Evolutionary conservation across 2,113 vertebrate species (phyloP).

Genomic region (Gadus chalcogrammus): DNA sequence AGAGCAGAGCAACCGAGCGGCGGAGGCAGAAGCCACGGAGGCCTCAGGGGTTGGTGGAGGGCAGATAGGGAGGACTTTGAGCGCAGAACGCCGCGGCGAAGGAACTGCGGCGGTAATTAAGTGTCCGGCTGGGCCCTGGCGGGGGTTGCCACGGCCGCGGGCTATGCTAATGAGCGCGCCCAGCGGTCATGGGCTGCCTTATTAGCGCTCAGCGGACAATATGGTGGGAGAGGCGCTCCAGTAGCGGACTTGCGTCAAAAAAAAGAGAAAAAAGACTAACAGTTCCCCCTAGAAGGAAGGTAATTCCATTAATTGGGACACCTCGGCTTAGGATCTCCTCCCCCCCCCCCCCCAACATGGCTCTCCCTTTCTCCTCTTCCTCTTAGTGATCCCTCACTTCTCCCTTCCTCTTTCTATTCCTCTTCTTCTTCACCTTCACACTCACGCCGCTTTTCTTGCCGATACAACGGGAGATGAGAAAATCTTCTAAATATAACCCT

Average conservation of each 20-base stretch:
- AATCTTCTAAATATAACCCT: slow-evolving; percentile 34
- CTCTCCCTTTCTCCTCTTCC: slow-evolving; percentile 16
- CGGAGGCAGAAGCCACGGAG: slow-evolving; percentile 31
- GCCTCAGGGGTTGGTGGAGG: slow-evolving; percentile 43
- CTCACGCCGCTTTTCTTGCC: neutral
- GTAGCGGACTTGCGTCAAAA: slow-evolving; percentile 54
- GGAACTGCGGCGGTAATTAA: slow-evolving; percentile 68
- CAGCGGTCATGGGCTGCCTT: slow-evolving; percentile 66
- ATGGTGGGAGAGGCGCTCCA: slow-evolving; percentile 65
- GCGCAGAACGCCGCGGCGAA: slow-evolving; percentile 49
- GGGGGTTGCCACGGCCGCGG: slow-evolving; percentile 68
- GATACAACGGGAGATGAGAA: slow-evolving; percentile 16
- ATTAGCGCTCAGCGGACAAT: slow-evolving; percentile 70
- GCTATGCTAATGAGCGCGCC: slow-evolving; percentile 77
- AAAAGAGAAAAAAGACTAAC: slow-evolving; percentile 50
- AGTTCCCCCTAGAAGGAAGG: slow-evolving; percentile 53
- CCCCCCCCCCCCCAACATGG: neutral
- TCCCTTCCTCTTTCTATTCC: slow-evolving; percentile 13
- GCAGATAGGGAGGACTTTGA: slow-evolving; percentile 41
- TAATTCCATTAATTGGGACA: slow-evolving; percentile 73
- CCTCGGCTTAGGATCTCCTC: slow-evolving; percentile 51
- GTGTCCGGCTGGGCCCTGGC: slow-evolving; percentile 66
- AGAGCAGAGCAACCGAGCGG: slow-evolving; percentile 8
- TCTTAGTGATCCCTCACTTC: slow-evolving; percentile 47
- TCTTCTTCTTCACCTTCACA: slow-evolving; percentile 3